Evolutionary conservation across 2,113 vertebrate genomes (phyloP), one percentile per base, ranked within the genome.

Genomic region (Nerophis ophidion): DNA sequence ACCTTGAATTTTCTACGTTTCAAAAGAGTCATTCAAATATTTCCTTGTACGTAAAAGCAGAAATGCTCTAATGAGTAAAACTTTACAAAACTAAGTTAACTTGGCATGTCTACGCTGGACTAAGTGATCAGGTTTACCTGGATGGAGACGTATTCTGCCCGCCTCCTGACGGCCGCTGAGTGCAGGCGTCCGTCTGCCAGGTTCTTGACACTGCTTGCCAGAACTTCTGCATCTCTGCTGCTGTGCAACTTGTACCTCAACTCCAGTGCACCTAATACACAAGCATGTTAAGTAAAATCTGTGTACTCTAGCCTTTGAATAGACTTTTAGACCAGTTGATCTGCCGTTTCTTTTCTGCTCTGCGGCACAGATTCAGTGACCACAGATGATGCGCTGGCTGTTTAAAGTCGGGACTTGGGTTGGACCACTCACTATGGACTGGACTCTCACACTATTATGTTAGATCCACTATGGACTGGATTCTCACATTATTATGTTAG

Each of bases 101-200:
- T 17, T 1, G 15, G 46, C 7, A 40, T 8, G 36, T 57, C 44
- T 44, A 19, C 19, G 40, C 56, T 36, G 15, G 13, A 19, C 11
- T 10, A 38, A 33, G 33, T 48, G 35, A 15, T 3, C 52, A 54
- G 50, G 5, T 63, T 64, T 62, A 90, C 89, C 89, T 90, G 88
- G 59, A 89, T 58, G 42, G 76, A 84, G 38, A 89, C 77, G 0
- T 54, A n/a, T 44, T 84, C 80, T 14, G 76, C 56, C 35, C 54
- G 58, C 60, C 87, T 86, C 65, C 71, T 81, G 68, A 90, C 17
- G 10, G 60, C 66, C 52, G 87, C 79, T 0, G 67, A 63, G 81
- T 90, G 89, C 38, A 89, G 80, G 11, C n/a, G 72, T 58, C 89
- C 87, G 10, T 87, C 85, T 45, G 87, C 86, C 66, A 89, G 16